A percentile compares a stretch with the other conserved stretches of the same genome.
phyloP scores from a whole-genome alignment of 1,140 invertebrate genomes.

The Apocrypta bakeri region DNA sequence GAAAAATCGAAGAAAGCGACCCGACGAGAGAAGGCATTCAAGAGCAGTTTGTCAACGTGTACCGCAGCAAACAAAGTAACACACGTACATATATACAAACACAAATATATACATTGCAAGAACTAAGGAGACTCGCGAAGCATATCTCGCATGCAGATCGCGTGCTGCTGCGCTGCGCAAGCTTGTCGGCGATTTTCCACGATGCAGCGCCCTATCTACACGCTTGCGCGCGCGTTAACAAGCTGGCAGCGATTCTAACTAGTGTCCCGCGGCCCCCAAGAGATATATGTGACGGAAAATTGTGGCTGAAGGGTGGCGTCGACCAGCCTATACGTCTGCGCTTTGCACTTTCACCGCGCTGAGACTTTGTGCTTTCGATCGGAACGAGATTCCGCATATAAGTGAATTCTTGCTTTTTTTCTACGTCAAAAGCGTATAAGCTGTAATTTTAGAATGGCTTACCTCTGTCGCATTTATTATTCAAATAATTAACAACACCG shows the following conservation, averaged over 20 bases:
- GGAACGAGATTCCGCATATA: neutral
- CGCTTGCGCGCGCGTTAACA: slow-evolving; percentile 65
- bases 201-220: slow-evolving; percentile 48
- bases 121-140: neutral
- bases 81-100: neutral
- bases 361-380: slow-evolving; percentile 1
- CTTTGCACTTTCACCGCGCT: neutral
- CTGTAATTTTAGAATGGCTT: neutral
- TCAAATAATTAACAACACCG: neutral
- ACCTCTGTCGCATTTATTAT: neutral
- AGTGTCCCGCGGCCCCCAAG: slow-evolving; percentile 62
- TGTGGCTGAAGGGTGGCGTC: slow-evolving; percentile 62
- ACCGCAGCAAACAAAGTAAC: neutral
- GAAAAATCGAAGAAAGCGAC: slow-evolving; percentile 30
- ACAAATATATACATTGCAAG: slow-evolving; percentile 2
- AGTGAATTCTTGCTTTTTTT: no score
- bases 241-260: slow-evolving; percentile 74
- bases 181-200: slow-evolving; percentile 59
- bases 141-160: slow-evolving; percentile 37
- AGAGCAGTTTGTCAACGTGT: slow-evolving; percentile 33
- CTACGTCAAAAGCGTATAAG: no score
- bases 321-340: slow-evolving; percentile 41
- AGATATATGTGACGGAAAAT: slow-evolving; percentile 75
- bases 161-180: slow-evolving; percentile 35
- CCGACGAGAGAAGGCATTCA: neutral